A percentile compares a stretch with the other conserved stretches of the same genome.
Evolutionary conservation across 2,797 vertebrate species (phyloP).

Genomic region (Sebastes jordani): DNA sequence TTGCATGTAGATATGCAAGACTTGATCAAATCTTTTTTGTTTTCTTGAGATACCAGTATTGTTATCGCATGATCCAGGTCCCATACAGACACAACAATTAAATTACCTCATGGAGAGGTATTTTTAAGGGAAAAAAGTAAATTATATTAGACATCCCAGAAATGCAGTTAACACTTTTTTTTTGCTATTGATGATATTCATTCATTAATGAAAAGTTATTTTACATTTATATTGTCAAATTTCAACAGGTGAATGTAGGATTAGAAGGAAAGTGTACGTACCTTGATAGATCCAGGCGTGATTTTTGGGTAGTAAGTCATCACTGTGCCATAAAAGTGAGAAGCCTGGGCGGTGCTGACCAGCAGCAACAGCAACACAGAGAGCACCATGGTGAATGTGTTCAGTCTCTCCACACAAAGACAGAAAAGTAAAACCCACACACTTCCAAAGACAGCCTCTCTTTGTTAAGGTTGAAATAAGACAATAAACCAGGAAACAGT

Average conservation of each 20-base stretch:
- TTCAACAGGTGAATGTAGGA: not conserved
- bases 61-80: not conserved
- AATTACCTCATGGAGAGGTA: not conserved
- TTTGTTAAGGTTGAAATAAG: not conserved
- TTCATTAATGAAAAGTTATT: not conserved
- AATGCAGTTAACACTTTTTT: not conserved
- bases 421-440: not conserved
- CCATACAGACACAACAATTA: not conserved
- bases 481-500: not conserved
- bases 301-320: conserved; percentile 39
- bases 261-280: not conserved
- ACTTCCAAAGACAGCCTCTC: not conserved
- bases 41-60: too few relatives aligned
- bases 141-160: not conserved
- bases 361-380: conserved; percentile 28
- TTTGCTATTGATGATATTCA: not conserved
- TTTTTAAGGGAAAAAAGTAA: not conserved
- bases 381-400: conserved; percentile 7
- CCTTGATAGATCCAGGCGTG: conserved; percentile 5
- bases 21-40: too few relatives aligned
- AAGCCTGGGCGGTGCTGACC: not conserved
- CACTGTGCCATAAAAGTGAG: conserved; percentile 46
- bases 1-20: too few relatives aligned
- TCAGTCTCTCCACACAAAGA: not conserved
- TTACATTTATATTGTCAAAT: not conserved